A percentile compares a stretch with the other conserved stretches of the same genome.
phyloP scores from a whole-genome alignment of 2,888 invertebrate species.

The Elysia crispata region DNA sequence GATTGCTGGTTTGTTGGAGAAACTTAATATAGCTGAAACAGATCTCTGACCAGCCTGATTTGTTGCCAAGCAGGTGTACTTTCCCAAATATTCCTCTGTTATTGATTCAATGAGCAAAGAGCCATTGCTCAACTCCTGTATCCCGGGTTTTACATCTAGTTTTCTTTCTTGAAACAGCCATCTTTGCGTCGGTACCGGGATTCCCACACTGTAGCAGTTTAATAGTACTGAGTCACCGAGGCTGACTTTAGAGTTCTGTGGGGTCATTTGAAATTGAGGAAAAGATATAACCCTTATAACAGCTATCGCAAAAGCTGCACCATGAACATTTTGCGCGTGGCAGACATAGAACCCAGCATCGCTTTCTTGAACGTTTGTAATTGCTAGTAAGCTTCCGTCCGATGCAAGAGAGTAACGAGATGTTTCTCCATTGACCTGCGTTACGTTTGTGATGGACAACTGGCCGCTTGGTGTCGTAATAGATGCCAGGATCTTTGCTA shows the following conservation, averaged over 20 bases:
- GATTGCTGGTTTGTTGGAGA: slow-evolving; percentile 20
- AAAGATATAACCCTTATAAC: slow-evolving; percentile 40
- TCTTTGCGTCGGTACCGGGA: slow-evolving; percentile 41
- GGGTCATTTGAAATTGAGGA: slow-evolving; percentile 26
- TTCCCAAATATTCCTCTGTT: slow-evolving; percentile 35
- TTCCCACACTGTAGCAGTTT: slow-evolving; percentile 36
- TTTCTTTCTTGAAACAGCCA: slow-evolving; percentile 35
- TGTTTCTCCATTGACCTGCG: background rate
- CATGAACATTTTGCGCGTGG: slow-evolving; percentile 14
- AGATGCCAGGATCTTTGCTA: background rate
- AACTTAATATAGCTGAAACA: slow-evolving; percentile 18
- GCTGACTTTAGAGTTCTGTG: background rate
- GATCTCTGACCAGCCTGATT: slow-evolving; percentile 46
- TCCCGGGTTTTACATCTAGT: slow-evolving; percentile 11
- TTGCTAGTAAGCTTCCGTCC: slow-evolving; percentile 22
- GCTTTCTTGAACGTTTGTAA: slow-evolving; percentile 2
- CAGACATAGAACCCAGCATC: slow-evolving; percentile 44
- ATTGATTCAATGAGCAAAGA: slow-evolving; percentile 39
- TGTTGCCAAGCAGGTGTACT: slow-evolving; percentile 45
- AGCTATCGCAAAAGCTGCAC: slow-evolving; percentile 12
- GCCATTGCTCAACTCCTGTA: slow-evolving; percentile 15
- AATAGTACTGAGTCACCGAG: slow-evolving; percentile 11
- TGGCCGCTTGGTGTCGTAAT: background rate
- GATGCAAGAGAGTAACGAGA: slow-evolving; percentile 6
- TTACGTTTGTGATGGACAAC: background rate